Base-by-base conservation (phyloP, 2,888 invertebrate species). In the Cerastoderma edule region DNA sequence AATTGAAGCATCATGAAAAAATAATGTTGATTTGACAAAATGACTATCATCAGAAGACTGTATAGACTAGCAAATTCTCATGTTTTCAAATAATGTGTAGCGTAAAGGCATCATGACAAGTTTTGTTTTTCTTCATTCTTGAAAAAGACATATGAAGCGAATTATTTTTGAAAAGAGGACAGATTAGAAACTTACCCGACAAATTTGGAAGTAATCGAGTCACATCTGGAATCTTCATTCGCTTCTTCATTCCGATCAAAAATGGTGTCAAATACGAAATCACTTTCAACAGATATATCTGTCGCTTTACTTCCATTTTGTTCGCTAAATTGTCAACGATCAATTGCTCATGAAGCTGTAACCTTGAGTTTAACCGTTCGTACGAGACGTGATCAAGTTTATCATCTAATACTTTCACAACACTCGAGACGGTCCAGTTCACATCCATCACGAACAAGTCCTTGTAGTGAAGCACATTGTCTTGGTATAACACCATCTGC, bases 221-320 rank as follows among this genome's bases (percentile, higher is more conserved):
- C 22, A 89, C 78, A 35, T 92, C 90, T 0, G 93, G 93, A 70
- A 93, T 90, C 72, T 89, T 90, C 93, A 93, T 93, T 39, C 90
- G 71, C 68, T 91, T 91, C 74, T 89, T 89, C 89, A 93, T 90
- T 4, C 90, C 92, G 30, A 92, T 83, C 24, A 93, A 84, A 69
- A 92, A 91, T 24, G 93, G 91, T 10, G 89, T 88, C 63, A 93
- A 85, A 83, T 91, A 93, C 68, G 90, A 88, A 70, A 92, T 86
- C 33, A 92, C 82, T 80, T 92, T 91, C 35, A 92, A 83, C 56
- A 92, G 81, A 57, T 88, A 86, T 46, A 93, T 70, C 74, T 92
- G 87, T 27, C 88, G 84, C 39, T 86, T 70, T 6, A 91, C 83
- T 68, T 91, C 90, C 2, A 78, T 56, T 76, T 92, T 92, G 68